Conservation (phyloP, 2,797 vertebrate species). For the Psittacula derbiana region DNA sequence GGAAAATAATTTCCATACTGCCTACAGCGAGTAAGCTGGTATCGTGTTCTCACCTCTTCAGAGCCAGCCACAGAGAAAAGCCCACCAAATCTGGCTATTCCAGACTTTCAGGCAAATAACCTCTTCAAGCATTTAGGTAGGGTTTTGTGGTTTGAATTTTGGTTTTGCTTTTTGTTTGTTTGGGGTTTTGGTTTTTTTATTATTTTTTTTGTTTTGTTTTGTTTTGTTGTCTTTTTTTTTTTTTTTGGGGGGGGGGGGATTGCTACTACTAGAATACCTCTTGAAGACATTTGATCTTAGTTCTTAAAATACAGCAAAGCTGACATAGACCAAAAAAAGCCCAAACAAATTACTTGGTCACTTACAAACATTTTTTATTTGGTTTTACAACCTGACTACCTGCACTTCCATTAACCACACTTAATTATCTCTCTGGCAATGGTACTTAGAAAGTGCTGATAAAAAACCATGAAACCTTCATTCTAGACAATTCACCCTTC, state of each 20-base stretch:
- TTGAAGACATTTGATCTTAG: background rate
- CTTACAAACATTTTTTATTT: background rate
- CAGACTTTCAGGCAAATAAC: background rate
- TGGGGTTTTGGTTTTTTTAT: background rate
- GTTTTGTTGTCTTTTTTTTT: too few species aligned
- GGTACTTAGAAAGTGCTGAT: background rate
- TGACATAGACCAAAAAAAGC: accelerated
- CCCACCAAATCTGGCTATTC: background rate
- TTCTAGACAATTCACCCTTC: background rate
- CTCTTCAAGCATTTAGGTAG: background rate
- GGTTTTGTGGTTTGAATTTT: background rate
- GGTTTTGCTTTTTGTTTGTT: background rate
- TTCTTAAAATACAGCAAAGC: background rate
- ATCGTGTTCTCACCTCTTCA: background rate
- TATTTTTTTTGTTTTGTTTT: too few species aligned
- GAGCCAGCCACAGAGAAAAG: background rate
- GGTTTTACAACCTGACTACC: background rate
- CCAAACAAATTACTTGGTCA: background rate
- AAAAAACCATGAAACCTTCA: background rate
- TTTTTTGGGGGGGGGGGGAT: background rate
- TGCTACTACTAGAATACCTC: background rate
- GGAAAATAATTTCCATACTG: background rate
- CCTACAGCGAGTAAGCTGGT: accelerated
- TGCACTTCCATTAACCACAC: background rate
- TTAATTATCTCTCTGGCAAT: background rate